Conservation (phyloP, 2,113 vertebrate genomes). For the Polypterus senegalus region DNA sequence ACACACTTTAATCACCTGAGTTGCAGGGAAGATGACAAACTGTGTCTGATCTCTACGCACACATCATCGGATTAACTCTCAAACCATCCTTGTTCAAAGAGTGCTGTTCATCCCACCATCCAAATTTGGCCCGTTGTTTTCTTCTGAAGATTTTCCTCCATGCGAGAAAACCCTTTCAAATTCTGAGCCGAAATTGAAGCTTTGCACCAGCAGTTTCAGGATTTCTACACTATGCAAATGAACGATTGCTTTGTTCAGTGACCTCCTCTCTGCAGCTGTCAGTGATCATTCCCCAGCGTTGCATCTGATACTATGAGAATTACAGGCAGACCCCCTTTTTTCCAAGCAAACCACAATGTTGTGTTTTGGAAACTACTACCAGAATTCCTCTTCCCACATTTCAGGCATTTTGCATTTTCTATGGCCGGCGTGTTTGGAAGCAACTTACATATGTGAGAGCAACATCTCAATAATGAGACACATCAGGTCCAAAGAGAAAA, state of each 20-base stretch:
- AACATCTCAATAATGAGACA: too few species aligned
- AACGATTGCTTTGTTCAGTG: neutral
- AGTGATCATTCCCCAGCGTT: neutral
- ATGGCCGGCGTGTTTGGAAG: too few species aligned
- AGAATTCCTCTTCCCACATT: too few species aligned
- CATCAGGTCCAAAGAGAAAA: constrained; percentile 6
- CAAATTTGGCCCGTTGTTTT: neutral
- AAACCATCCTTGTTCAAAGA: constrained; percentile 3
- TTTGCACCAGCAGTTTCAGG: constrained; percentile 2
- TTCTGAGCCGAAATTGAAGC: neutral
- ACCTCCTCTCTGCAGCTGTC: constrained; percentile 2
- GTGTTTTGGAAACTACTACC: too few species aligned
- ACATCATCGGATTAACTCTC: constrained; percentile 3
- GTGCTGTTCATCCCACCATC: neutral
- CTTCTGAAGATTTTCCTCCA: neutral
- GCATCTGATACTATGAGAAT: too few species aligned
- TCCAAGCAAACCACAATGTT: too few species aligned
- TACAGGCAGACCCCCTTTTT: too few species aligned
- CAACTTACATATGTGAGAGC: too few species aligned
- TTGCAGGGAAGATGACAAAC: constrained; percentile 2
- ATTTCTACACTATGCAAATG: constrained; percentile 1
- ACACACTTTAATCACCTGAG: constrained; percentile 6
- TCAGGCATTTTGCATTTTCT: too few species aligned
- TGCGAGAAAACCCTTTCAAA: neutral
- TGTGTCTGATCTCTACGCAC: constrained; percentile 4